These are phyloP conservation scores for Diceros bicornis DNA, from an alignment of 2,797 vertebrate species.

Conservation along the genomic window DNA sequence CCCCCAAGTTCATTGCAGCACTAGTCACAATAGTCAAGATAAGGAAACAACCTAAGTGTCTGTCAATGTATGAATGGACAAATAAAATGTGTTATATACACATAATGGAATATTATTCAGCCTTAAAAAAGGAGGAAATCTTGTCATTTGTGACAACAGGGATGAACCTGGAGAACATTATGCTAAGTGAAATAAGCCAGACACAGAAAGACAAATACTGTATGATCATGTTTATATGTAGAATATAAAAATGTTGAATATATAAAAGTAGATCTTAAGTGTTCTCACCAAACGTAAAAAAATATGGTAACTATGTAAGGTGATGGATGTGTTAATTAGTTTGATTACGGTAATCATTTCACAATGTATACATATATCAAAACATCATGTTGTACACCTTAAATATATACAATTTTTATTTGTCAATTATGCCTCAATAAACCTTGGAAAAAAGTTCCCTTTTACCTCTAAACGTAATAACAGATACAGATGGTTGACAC, in stretches of 20 bases:
- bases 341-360: neutral
- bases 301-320: neutral
- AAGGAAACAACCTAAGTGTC: neutral
- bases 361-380: neutral
- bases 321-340: neutral
- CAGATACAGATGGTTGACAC: neutral
- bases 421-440: neutral
- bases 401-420: neutral
- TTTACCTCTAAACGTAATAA: neutral
- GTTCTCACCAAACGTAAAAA: neutral
- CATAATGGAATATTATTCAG: neutral
- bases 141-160: neutral
- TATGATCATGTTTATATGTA: neutral
- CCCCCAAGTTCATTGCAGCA: neutral
- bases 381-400: neutral
- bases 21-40: neutral
- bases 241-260: neutral
- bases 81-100: neutral
- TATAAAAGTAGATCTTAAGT: neutral
- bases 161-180: neutral
- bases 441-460: neutral
- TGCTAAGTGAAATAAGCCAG: neutral
- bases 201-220: neutral
- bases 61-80: neutral
- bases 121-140: neutral